Evolutionary conservation across 2,888 invertebrate species (phyloP), one percentile per base, ranked within the genome.

Genomic region (Epiblema foenella): DNA sequence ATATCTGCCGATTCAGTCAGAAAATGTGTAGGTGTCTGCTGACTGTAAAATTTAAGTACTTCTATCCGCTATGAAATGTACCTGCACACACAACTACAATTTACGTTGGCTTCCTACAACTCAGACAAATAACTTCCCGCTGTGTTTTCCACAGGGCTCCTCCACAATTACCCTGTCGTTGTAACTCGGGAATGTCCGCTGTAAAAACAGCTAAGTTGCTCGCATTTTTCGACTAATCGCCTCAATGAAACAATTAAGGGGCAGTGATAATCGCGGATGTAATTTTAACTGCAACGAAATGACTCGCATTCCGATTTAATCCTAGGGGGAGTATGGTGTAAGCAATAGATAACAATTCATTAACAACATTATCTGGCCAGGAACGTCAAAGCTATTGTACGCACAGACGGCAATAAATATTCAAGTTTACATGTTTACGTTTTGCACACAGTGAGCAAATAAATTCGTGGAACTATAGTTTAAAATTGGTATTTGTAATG

Each of bases 141-240:
- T 56, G 29, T 17, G 52, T 69, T 59, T 46, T 29, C 56, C 46
- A 24, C 39, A 67, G 7, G 18, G 18, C 64, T 54, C 59, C 64
- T 54, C 59, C 29, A 65, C 64, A 70, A 70, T 70, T 70, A 70
- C 52, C 11, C 58, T 17, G 65, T 59, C 46, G 11, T 66, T 17
- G 52, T 60, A 52, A 39, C 52, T 51, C 39, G 12, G 51, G 24
- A 60, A 29, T 51, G 58, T 42, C 12, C 12, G 60, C 11, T 11
- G 39, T 54, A 67, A 67, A 69, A 69, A 64, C 54, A 0, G 33
- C 64, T 83, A 83, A 87, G 82, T 84, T 77, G 58, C 77, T 74
- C 75, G 77, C 85, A 89, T 89, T 82, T 87, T 85, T 87, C 84
- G 81, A 76, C 86, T 91, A 91, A 92, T 90, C 86, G 85, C 75